Evolutionary conservation across 2,797 vertebrate genomes (phyloP), one percentile per base, ranked within the genome.

Genomic region (Denticeps clupeoides): DNA sequence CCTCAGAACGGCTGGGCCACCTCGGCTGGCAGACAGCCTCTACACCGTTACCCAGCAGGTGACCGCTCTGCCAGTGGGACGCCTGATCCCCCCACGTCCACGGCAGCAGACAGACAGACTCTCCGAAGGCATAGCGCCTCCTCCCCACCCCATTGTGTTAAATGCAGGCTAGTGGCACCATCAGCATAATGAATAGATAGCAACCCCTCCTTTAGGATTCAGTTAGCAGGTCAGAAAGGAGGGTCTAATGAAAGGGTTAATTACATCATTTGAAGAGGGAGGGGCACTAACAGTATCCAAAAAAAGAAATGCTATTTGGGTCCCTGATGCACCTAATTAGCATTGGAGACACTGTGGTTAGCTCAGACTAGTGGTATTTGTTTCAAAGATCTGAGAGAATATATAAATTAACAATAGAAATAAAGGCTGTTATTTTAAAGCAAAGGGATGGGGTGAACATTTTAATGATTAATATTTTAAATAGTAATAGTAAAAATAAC

Each of bases 121-220:
- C 64, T 62, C 64, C 62, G 49, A 54, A 67, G 69, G 69, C 70
- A 65, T 56, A 48, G 69, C 55, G 62, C 58, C 40, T 41, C 31
- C 48, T 46, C 49, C 27, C 29, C 15, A 19, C 26, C 41, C 68
- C 44, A 73, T 84, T 82, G 81, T 82, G 63, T 78, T 77, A 80
- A 81, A 67, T 73, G 70, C 55, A 60, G 67, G 68, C 69, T 72
- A 71, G 74, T 77, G 62, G 69, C 26, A 0, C 23, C 51, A 77
- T 87, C 81, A 78, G 63, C 81, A 84, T 84, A 80, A 77, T 82
- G 79, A 84, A 82, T 79, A 82, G 72, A 73, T 68, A 79, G 73
- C 56, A 69, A 81, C 74, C 78, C 70, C 71, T 82, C 68, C 71
- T 77, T 81, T 75, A 79, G 67, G 83, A 69, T 78, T 78, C 72